A percentile compares a stretch with the other conserved stretches of the same genome.
Evolutionary conservation across 1,140 invertebrate genomes (phyloP).

Genomic region (Macrotrachela quadricornifera): DNA sequence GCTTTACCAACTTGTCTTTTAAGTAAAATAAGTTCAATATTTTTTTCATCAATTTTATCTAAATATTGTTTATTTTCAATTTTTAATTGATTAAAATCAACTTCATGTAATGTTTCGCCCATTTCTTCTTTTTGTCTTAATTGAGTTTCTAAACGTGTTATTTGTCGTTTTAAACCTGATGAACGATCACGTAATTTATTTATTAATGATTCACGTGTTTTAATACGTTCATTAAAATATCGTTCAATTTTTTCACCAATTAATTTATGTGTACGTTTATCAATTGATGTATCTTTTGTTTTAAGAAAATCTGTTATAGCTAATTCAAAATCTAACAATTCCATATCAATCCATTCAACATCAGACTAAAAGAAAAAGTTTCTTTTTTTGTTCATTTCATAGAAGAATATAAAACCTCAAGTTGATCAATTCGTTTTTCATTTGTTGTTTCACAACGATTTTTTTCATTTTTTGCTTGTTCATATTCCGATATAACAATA

Average conservation of each 20-base stretch:
- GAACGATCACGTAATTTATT: not conserved
- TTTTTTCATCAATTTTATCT: constrained; percentile 31
- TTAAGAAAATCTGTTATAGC: too few relatives aligned
- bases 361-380: too few relatives aligned
- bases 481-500: constrained; percentile 23
- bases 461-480: too few relatives aligned
- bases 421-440: too few relatives aligned
- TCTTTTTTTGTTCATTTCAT: too few relatives aligned
- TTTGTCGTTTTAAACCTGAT: not conserved
- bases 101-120: constrained; percentile 30
- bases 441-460: too few relatives aligned
- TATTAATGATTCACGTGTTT: constrained; percentile 14
- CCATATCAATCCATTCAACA: too few relatives aligned
- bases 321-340: too few relatives aligned
- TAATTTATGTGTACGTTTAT: constrained; percentile 18
- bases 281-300: too few relatives aligned
- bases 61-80: constrained; percentile 32
- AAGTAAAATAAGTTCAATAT: constrained; percentile 25
- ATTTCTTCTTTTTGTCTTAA: constrained; percentile 30
- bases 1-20: constrained; percentile 29
- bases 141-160: not conserved
- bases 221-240: constrained; percentile 27
- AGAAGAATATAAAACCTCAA: too few relatives aligned
- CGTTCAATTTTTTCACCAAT: constrained; percentile 25
- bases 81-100: constrained; percentile 30